phyloP scores from a whole-genome alignment of 2,113 vertebrate species.

The Girardinichthys multiradiatus region DNA sequence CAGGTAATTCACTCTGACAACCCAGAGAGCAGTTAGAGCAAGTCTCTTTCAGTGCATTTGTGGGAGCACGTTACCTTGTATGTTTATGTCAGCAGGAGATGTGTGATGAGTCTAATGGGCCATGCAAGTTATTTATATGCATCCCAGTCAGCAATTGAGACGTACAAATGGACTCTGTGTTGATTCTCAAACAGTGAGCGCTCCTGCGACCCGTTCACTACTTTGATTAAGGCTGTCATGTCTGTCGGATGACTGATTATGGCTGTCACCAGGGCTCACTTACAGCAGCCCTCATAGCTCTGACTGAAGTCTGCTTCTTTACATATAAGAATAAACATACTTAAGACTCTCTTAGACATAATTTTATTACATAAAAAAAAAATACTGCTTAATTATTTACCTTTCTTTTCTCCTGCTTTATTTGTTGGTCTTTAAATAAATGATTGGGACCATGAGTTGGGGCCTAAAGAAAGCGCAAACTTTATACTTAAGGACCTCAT shows the following conservation, averaged over 20 bases:
- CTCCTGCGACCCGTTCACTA: constrained; percentile 45
- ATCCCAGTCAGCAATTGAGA: constrained; percentile 58
- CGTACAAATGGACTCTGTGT: constrained; percentile 59
- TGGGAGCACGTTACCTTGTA: constrained; percentile 31
- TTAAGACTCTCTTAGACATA: not conserved
- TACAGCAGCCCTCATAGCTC: constrained; percentile 23
- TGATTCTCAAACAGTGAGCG: constrained; percentile 51
- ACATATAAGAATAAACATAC: constrained; percentile 31
- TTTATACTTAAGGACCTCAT: not conserved
- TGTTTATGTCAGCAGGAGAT: constrained; percentile 48
- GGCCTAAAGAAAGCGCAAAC: not conserved
- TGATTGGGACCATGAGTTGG: not conserved
- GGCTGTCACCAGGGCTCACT: constrained; percentile 45
- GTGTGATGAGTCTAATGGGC: constrained; percentile 64
- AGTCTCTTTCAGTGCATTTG: constrained; percentile 8
- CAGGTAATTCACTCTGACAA: constrained; percentile 66
- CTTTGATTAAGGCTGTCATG: constrained; percentile 65
- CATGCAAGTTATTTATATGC: constrained; percentile 69
- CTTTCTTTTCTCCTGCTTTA: not conserved
- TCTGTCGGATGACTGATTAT: constrained; percentile 64
- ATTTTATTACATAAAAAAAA: too few species aligned
- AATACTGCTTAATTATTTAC: not conserved
- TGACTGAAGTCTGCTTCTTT: constrained; percentile 6
- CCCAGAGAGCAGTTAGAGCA: constrained; percentile 11
- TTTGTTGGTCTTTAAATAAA: not conserved